Percentiles rank a stretch among this genome's conserved stretches.
Conservation (phyloP, 2,888 invertebrate species). For the Eupeodes latifasciatus region DNA sequence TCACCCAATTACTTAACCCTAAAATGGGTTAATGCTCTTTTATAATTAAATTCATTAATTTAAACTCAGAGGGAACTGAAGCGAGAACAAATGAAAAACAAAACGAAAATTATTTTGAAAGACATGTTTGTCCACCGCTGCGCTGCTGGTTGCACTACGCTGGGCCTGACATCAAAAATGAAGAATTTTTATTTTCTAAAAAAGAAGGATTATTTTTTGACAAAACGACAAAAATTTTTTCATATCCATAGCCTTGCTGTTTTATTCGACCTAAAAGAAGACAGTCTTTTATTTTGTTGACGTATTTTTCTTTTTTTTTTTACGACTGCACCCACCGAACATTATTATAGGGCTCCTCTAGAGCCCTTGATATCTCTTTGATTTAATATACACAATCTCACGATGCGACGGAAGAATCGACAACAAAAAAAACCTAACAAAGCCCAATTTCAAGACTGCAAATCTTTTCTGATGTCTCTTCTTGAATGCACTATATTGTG, state of each 20-base stretch:
- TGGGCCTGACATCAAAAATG: not conserved
- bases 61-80: slow-evolving; percentile 22
- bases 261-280: slow-evolving; percentile 62
- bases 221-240: slow-evolving; percentile 9
- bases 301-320: not conserved
- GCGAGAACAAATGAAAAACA: slow-evolving; percentile 37
- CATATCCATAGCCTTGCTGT: not conserved
- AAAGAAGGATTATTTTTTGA: slow-evolving; percentile 8
- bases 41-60: slow-evolving; percentile 70
- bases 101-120: slow-evolving; percentile 9
- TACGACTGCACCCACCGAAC: slow-evolving; percentile 58
- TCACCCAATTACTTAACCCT: slow-evolving; percentile 71
- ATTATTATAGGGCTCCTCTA: slow-evolving; percentile 37
- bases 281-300: slow-evolving; percentile 30
- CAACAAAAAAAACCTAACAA: slow-evolving; percentile 5
- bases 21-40: slow-evolving; percentile 70
- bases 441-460: slow-evolving; percentile 24
- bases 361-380: slow-evolving; percentile 52
- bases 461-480: not conserved
- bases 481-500: slow-evolving; percentile 64
- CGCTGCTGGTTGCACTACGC: not conserved
- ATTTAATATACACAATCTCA: slow-evolving; percentile 43
- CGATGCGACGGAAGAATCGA: slow-evolving; percentile 28
- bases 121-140: not conserved
- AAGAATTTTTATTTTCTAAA: slow-evolving; percentile 17